A percentile compares a stretch with the other conserved stretches of the same genome.
phyloP scores from a whole-genome alignment of 2,888 invertebrate genomes.

The Dexiosoma caninum region DNA sequence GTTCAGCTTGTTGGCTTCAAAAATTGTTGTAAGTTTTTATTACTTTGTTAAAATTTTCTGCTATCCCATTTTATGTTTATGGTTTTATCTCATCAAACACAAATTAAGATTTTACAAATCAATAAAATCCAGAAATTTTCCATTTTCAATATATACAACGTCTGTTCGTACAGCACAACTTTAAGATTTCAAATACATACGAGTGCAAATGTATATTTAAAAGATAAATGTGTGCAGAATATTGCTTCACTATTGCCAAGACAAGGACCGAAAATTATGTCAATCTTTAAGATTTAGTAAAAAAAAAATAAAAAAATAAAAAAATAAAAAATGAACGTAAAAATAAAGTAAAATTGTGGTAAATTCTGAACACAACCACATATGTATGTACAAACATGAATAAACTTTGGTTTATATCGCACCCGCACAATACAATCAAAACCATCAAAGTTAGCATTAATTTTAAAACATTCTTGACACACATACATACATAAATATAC shows the following conservation, averaged over 20 bases:
- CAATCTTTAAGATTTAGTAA: slow-evolving; percentile 20
- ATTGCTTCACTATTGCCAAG: not conserved
- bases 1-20: too few relatives aligned
- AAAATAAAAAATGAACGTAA: not conserved
- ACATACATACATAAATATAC: not conserved
- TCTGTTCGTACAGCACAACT: too few relatives aligned
- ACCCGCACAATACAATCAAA: slow-evolving; percentile 5
- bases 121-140: too few relatives aligned
- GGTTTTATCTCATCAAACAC: too few relatives aligned
- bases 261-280: slow-evolving; percentile 16
- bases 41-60: too few relatives aligned
- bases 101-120: too few relatives aligned
- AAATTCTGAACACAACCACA: not conserved
- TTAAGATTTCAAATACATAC: too few relatives aligned
- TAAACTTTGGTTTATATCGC: slow-evolving; percentile 20
- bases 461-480: slow-evolving; percentile 30
- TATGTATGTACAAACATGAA: slow-evolving; percentile 4
- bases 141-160: too few relatives aligned
- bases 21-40: too few relatives aligned
- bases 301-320: not conserved
- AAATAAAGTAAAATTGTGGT: not conserved
- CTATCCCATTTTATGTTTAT: too few relatives aligned
- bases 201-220: too few relatives aligned
- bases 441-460: slow-evolving; percentile 44
- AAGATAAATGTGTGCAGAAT: too few relatives aligned